Base-by-base conservation (phyloP, 1,140 invertebrate species). In the Acyrthosiphon pisum region DNA sequence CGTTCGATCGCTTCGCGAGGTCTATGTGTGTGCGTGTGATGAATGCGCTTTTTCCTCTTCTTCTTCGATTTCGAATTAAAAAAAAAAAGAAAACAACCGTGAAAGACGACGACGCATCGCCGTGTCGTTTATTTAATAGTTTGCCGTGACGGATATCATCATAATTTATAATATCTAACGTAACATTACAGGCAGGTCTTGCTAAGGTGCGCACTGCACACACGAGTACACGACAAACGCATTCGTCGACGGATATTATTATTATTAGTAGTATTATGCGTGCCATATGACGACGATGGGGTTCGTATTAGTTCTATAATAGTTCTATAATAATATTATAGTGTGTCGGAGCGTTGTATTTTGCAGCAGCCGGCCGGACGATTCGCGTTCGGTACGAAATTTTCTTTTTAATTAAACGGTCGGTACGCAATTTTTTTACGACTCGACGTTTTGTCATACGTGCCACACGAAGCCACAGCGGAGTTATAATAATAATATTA, bases 21-120 rank as follows among this genome's bases (percentile, higher is more conserved):
- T 68, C 30, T 60, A 68, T 56, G 7, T 56, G 2, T 30, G 30
- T 30, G 56, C 9, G 56, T 30, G 37, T 26, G 81, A 84, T 84
- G 81, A 44, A 84, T 84, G 41, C 37, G 7, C 9, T 44, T 86
- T 86, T 46, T 86, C 37, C 11, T 86, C 23, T 46, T 46, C 41
- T 86, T 44, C 44, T 86, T 86, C 84, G 84, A 86, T 46, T 86
- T 86, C 41, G 23, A 86, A 86, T 86, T 86, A n/a, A 86, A 86
- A 30, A n/a, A n/a, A n/a, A 50, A 46, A 86, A 86, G 11, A 86
- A 86, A 46, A 86, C 41, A 86, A 86, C 84, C 41, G 41, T 86
- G 44, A 46, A 86, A 41, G 37, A 23, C 41, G 41, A 30, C 41
- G 41, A 86, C 41, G 41, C 44, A 26, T 86, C 3, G 3, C 56